Conservation (phyloP, 2,113 vertebrate genomes). For the Cyanistes caeruleus region DNA sequence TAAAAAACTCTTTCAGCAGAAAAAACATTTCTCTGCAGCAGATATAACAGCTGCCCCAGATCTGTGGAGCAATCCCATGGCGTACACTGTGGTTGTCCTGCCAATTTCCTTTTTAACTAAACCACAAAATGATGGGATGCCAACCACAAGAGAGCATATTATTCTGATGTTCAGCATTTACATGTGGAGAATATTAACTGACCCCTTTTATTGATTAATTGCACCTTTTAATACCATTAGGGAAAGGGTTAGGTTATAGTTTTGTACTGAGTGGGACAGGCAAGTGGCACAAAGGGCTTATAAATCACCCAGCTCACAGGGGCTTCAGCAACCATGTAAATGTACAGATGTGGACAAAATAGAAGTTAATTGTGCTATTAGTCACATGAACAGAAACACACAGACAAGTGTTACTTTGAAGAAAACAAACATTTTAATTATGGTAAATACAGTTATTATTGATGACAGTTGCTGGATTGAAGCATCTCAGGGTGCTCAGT, state of each 20-base stretch:
- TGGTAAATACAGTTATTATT: neutral
- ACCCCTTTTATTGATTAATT: conserved; percentile 52
- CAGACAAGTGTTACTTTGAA: neutral
- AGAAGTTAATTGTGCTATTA: neutral
- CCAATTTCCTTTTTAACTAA: conserved; percentile 68
- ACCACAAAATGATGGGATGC: conserved; percentile 53
- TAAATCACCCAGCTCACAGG: conserved; percentile 18
- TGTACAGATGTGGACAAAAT: neutral
- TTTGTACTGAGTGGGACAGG: conserved; percentile 18
- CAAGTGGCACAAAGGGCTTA: conserved; percentile 40
- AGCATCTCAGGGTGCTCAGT: neutral
- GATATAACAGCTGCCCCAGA: conserved; percentile 29
- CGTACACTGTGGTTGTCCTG: neutral
- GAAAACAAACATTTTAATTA: neutral
- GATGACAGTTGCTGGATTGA: neutral
- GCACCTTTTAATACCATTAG: neutral
- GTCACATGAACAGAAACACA: neutral
- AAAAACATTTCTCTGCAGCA: conserved; percentile 48
- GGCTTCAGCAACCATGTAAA: neutral
- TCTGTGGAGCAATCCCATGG: neutral
- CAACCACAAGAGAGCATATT: conserved; percentile 35
- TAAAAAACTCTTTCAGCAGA: conserved; percentile 55
- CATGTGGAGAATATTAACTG: conserved; percentile 59
- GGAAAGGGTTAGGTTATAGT: conserved; percentile 25
- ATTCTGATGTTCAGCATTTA: neutral